These are phyloP conservation scores for Onychomys leucogaster DNA, from an alignment of 2,797 vertebrate species.

Conservation along the genomic window DNA sequence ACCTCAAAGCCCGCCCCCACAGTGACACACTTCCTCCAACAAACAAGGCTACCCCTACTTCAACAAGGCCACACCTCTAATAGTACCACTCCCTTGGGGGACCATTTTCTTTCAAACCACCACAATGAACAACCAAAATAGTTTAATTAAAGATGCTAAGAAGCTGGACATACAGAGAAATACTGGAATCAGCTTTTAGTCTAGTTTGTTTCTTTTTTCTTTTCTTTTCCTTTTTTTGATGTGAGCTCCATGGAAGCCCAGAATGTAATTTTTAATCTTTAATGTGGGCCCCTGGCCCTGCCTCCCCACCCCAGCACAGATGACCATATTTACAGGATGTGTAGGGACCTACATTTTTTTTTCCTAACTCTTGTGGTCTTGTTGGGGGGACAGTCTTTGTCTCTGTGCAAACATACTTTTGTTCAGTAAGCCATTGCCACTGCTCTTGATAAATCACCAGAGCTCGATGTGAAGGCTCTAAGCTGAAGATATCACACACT, in stretches of 20 bases:
- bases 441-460: not conserved
- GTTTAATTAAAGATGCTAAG: constrained; percentile 38
- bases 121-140: constrained; percentile 39
- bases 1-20: not conserved
- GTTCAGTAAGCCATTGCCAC: not conserved
- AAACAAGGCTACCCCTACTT: not conserved
- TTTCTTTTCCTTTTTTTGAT: no score
- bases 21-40: not conserved
- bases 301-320: constrained; percentile 64
- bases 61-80: not conserved
- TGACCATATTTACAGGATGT: constrained; percentile 78
- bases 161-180: constrained; percentile 8
- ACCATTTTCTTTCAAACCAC: not conserved
- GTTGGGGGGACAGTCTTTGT: not conserved
- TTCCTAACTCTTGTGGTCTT: constrained; percentile 21
- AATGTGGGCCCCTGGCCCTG: constrained; percentile 45
- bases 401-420: constrained; percentile 37
- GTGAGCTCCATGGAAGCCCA: constrained; percentile 72
- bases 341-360: constrained; percentile 46
- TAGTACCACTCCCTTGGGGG: not conserved
- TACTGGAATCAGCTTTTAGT: not conserved
- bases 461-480: not conserved
- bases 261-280: constrained; percentile 73
- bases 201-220: constrained; percentile 41
- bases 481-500: not conserved